A percentile compares a stretch with the other conserved stretches of the same genome.
phyloP scores from a whole-genome alignment of 2,888 invertebrate species.

The Leptinotarsa haldemani region DNA sequence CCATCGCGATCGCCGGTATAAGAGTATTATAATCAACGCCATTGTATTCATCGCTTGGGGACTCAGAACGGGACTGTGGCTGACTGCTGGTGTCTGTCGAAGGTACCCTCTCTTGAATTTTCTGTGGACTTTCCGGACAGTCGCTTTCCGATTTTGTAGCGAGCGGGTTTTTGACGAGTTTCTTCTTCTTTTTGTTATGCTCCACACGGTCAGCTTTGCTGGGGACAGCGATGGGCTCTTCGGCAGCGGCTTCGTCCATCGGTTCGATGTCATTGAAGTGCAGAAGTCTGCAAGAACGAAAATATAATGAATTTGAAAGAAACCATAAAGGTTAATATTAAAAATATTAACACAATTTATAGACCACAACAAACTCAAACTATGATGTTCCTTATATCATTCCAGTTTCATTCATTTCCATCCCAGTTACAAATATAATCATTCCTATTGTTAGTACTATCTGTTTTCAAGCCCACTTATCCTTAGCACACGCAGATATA shows the following conservation, averaged over 20 bases:
- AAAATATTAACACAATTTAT: too few species aligned
- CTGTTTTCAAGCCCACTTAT: too few species aligned
- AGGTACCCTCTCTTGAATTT: constrained; percentile 60
- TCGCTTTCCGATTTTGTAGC: constrained; percentile 28
- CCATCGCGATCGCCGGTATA: constrained; percentile 63
- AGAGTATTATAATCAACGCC: constrained; percentile 63
- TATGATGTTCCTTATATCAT: too few species aligned
- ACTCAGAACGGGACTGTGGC: constrained; percentile 60
- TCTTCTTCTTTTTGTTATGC: constrained; percentile 52
- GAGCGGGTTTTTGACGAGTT: constrained; percentile 63
- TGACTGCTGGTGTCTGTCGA: constrained; percentile 52
- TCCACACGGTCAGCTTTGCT: constrained; percentile 57
- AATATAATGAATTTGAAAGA: neutral
- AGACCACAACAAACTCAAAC: too few species aligned
- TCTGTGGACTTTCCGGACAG: constrained; percentile 59
- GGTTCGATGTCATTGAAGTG: constrained; percentile 79
- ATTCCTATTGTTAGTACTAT: too few species aligned
- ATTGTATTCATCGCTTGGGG: constrained; percentile 60
- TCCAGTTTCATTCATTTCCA: too few species aligned
- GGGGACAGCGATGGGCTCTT: constrained; percentile 65
- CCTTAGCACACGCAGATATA: too few species aligned
- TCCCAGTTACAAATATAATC: too few species aligned
- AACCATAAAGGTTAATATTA: too few species aligned
- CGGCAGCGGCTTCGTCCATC: constrained; percentile 70
- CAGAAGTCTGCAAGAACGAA: constrained; percentile 71